Percentiles rank a stretch among this genome's conserved stretches.
Evolutionary conservation across 2,113 vertebrate genomes (phyloP).

Genomic region (Choloepus hoffmanni): DNA sequence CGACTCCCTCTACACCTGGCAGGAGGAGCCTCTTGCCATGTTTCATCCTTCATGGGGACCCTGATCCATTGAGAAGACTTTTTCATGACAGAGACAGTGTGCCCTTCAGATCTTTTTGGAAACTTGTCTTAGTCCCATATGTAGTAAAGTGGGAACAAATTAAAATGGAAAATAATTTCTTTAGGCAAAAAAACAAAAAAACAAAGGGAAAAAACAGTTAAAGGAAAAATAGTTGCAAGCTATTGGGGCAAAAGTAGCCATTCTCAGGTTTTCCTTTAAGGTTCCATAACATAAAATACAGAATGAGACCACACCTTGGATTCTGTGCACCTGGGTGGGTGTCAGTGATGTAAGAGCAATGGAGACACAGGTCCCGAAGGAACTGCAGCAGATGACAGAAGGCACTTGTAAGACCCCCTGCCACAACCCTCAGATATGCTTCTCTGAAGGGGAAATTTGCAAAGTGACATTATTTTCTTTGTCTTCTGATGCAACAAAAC

Average conservation of each 20-base stretch:
- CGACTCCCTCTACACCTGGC: too few relatives aligned
- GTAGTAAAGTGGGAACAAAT: background rate
- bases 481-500: background rate
- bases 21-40: background rate
- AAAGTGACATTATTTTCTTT: background rate
- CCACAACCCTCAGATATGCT: background rate
- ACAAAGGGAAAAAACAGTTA: background rate
- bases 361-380: too few relatives aligned
- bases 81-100: background rate
- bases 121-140: background rate
- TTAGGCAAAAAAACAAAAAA: too few relatives aligned
- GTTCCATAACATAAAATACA: background rate
- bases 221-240: background rate
- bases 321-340: background rate
- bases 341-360: background rate
- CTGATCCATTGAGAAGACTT: background rate
- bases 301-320: background rate
- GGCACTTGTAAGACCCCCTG: background rate
- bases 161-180: background rate
- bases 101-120: background rate
- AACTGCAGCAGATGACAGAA: background rate
- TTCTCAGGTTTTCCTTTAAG: background rate
- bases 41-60: background rate
- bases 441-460: background rate
- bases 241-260: background rate